A percentile compares a stretch with the other conserved stretches of the same genome.
phyloP scores from a whole-genome alignment of 2,797 vertebrate species.

The Paramormyrops hopkinsi region DNA sequence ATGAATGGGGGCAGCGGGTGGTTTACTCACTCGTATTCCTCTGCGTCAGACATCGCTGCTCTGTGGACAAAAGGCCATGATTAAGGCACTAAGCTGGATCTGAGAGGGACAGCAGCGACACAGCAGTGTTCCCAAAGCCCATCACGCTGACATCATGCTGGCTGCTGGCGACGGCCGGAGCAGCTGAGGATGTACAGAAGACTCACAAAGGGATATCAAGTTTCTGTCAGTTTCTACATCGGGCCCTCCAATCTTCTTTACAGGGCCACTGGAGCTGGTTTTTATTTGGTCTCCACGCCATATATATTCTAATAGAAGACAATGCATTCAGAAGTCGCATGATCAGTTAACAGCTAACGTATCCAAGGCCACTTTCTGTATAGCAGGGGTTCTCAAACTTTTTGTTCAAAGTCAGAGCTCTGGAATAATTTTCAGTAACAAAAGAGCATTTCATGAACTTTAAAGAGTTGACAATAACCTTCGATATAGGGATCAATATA shows the following conservation, averaged over 20 bases:
- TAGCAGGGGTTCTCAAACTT: not conserved
- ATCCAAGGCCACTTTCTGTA: not conserved
- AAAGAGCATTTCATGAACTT: not conserved
- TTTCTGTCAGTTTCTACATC: conserved; percentile 43
- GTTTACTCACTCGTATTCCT: conserved; percentile 46
- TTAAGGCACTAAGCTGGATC: not conserved
- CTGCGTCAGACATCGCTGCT: conserved; percentile 44
- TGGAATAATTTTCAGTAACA: not conserved
- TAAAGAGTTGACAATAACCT: not conserved
- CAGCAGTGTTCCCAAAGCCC: not conserved
- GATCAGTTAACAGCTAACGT: not conserved
- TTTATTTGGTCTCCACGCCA: not conserved
- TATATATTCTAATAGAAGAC: not conserved
- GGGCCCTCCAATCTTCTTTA: not conserved
- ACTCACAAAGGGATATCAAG: conserved; percentile 34
- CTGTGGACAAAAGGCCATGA: conserved; percentile 10
- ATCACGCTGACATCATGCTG: conserved; percentile 44
- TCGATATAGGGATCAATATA: not conserved
- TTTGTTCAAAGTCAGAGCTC: not conserved
- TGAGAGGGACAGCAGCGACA: not conserved
- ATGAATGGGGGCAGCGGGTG: not conserved
- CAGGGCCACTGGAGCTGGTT: not conserved
- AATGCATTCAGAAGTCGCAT: not conserved
- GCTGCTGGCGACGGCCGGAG: conserved; percentile 39
- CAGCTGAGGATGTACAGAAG: conserved; percentile 57